Percentiles rank a stretch among this genome's conserved stretches.
phyloP scores from a whole-genome alignment of 2,797 vertebrate genomes.

The Tenualosa thibaudeaui region DNA sequence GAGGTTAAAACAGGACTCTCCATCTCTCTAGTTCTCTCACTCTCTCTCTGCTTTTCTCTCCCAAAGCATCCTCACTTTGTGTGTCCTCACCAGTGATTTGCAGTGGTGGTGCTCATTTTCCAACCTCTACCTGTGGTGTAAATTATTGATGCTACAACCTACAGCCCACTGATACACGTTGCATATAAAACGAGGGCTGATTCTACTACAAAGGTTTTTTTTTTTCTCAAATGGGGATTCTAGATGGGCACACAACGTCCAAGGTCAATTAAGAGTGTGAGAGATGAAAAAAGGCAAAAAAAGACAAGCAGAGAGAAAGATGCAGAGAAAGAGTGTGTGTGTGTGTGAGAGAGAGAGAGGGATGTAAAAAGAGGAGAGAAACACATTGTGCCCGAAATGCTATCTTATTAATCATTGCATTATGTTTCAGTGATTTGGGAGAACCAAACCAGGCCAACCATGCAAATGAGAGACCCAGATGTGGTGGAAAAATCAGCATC shows the following conservation, averaged over 20 bases:
- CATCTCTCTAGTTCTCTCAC: not conserved
- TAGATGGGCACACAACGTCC: conserved; percentile 41
- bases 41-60: conserved; percentile 30
- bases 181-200: conserved; percentile 51
- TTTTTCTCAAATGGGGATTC: conserved; percentile 38
- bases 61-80: not conserved
- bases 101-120: conserved; percentile 41
- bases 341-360: not conserved
- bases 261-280: conserved; percentile 60
- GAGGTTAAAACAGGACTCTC: not conserved
- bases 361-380: conserved; percentile 40
- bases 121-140: conserved; percentile 44
- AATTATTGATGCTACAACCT: conserved; percentile 59
- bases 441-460: conserved; percentile 9
- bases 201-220: conserved; percentile 44
- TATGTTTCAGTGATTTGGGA: not conserved
- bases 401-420: conserved; percentile 26
- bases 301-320: not conserved
- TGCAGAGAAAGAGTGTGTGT: not conserved
- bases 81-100: conserved; percentile 30
- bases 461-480: not conserved
- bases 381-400: conserved; percentile 27
- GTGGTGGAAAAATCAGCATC: not conserved
- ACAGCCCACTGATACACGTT: conserved; percentile 49
- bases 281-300: not conserved